Base-by-base conservation (phyloP, 2,888 invertebrate genomes). In the Branchipolynoe longqiensis region DNA sequence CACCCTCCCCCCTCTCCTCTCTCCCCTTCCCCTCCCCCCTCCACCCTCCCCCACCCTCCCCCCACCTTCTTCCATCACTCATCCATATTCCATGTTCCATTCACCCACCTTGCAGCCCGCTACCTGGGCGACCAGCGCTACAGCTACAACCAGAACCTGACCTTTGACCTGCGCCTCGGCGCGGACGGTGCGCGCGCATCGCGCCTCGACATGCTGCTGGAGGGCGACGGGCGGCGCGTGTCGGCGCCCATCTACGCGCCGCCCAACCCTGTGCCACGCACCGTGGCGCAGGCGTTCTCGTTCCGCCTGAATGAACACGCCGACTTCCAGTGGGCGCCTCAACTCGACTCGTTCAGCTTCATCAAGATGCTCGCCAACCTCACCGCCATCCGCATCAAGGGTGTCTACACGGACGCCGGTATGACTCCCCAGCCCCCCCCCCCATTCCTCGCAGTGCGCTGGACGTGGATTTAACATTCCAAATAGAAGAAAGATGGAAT, bases 271-370 rank as follows among this genome's bases (percentile, higher is more conserved):
- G 54, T 74, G 25, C 89, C 89, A 1, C 48, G 87, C 25, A 85
- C 86, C 8, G 40, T 85, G 4, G 84, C 82, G n/a, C 96, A 96
- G 94, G 95, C 96, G 84, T 98, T 96, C 93, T 95, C 94, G 84
- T 99, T 98, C 95, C 95, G 97, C 4, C 95, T 99, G 14, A 98
- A 99, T 92, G 99, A 99, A 92, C 96, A 98, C 93, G 95, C 96
- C 0, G 95, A 96, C 86, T 98, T 97, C 92, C 97, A 97, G 14
- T 99, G 99, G 99, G 96, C 97, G 86, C 99, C 99, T 0, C 95
- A 96, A 18, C 95, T 99, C 8, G 96, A 97, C 6, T 96, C 98
- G 0, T 95, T 97, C 84, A 97, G 97, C 81, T 99, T 98, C 93
- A 97, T 99, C 94, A 97, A 97, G 0, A 96, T 99, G 54, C 95